Base-by-base conservation (phyloP, 2,113 vertebrate genomes). In the Willisornis vidua region DNA sequence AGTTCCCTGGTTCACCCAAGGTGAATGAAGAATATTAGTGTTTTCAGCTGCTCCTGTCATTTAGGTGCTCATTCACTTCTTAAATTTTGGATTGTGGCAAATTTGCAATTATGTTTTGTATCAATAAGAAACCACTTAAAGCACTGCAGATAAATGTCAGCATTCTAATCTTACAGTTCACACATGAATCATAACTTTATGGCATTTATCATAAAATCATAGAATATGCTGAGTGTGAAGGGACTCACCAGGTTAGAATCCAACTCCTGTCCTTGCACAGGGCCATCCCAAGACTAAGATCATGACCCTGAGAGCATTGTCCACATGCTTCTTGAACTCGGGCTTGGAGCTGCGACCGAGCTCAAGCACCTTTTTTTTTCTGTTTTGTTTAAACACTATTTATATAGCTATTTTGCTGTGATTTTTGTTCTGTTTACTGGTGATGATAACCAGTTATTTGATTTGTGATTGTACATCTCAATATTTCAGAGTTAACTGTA, bases 181-280 rank as follows among this genome's bases (percentile, higher is more conserved):
- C 0, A 0, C 1, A 5, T 45, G 67, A 55, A 9, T 58, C 2
- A 2, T 13, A 1, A 29, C 41, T 68, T 74, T 19, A 29, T 37
- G 43, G 6, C 14, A 5, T 58, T 87, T 73, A 24, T 54, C 12
- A 28, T 8, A 22, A 26, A 20, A 43, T 51, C 4, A n/a, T 20
- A 31, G 52, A 29, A 31, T 17, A 3, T 10, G 43, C 19, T 67
- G 83, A 45, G 16, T 14, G 49, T 35, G 35, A 67, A 67, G 31
- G 19, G 52, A 31, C 18, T 14, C 46, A 46, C 54, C 19, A 33
- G 23, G 14, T 19, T 19, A 4, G 23, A 39, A 10, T 23, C 28
- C 65, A 78, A 1, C 9, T 71, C 11, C 48, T 71, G 57, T 41
- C 10, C 33, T 48, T 62, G 33, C n/a, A 16, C 33, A 54, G 33